phyloP scores from a whole-genome alignment of 1,140 invertebrate species.

The Rhopalosiphum maidis region DNA sequence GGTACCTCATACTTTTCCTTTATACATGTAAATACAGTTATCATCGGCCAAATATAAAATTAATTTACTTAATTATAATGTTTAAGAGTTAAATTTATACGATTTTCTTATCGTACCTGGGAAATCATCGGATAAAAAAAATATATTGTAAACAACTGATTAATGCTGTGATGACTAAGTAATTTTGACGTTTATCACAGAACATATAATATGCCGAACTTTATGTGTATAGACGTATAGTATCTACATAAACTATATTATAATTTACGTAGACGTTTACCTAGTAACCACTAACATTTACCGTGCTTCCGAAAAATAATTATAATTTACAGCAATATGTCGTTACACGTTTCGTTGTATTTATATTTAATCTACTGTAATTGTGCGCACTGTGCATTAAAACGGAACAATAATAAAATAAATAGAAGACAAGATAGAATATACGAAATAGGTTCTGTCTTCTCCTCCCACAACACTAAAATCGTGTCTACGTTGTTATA shows the following conservation, averaged over 20 bases:
- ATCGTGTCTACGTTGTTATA: background rate
- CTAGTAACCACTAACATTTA: background rate
- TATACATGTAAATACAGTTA: no score
- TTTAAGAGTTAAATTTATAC: no score
- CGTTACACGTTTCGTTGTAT: background rate
- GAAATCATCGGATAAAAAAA: background rate
- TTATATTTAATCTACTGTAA: background rate
- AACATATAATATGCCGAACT: background rate
- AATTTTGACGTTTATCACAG: background rate
- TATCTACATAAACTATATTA: background rate
- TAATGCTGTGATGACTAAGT: background rate
- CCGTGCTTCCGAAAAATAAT: background rate
- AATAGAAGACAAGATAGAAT: background rate
- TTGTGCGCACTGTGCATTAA: background rate
- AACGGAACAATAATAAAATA: constrained; percentile 16
- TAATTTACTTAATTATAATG: no score
- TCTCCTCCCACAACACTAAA: background rate
- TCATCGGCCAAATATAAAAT: no score
- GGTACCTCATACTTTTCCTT: no score
- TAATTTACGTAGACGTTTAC: background rate
- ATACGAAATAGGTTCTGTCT: background rate
- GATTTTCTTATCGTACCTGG: no score
- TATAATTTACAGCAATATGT: background rate
- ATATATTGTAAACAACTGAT: background rate
- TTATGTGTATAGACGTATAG: no score